These are phyloP conservation scores for Varroa destructor DNA, from an alignment of 1,140 invertebrate genomes.

Conservation along the genomic window DNA sequence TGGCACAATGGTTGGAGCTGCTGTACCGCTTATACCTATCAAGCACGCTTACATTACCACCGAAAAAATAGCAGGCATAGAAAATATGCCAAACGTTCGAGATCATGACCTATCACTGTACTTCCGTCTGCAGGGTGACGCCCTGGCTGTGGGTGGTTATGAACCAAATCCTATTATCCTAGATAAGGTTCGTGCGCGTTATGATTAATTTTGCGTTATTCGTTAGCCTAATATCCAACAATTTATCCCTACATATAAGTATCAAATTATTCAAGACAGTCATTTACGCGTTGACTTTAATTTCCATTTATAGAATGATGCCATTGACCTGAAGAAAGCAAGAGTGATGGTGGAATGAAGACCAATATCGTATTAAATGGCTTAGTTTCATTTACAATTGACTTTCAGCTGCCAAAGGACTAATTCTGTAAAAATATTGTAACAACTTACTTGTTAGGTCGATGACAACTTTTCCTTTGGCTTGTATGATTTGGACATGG, in stretches of 20 bases:
- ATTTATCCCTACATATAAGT: background rate
- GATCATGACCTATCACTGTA: conserved; percentile 73
- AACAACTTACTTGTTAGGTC: conserved; percentile 43
- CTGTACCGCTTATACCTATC: conserved; percentile 62
- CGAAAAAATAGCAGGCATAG: conserved; percentile 55
- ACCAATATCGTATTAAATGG: too few species aligned
- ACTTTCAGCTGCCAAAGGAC: background rate
- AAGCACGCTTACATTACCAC: conserved; percentile 76
- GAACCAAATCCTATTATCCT: conserved; percentile 66
- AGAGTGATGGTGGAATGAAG: too few species aligned
- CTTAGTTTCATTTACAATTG: background rate
- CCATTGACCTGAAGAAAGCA: too few species aligned
- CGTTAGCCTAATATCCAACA: background rate
- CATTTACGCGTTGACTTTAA: too few species aligned
- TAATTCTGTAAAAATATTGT: background rate
- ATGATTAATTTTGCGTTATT: background rate
- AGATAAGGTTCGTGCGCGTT: conserved; percentile 47
- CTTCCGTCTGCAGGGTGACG: conserved; percentile 64
- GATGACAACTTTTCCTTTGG: conserved; percentile 61
- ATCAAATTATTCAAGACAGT: too few species aligned
- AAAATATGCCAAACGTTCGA: conserved; percentile 60
- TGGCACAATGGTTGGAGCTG: conserved; percentile 53
- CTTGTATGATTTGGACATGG: conserved; percentile 71
- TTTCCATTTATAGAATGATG: too few species aligned
- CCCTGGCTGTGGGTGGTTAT: conserved; percentile 69